Evolutionary conservation across 2,113 vertebrate genomes (phyloP).

Genomic region (Rafetus swinhoei): DNA sequence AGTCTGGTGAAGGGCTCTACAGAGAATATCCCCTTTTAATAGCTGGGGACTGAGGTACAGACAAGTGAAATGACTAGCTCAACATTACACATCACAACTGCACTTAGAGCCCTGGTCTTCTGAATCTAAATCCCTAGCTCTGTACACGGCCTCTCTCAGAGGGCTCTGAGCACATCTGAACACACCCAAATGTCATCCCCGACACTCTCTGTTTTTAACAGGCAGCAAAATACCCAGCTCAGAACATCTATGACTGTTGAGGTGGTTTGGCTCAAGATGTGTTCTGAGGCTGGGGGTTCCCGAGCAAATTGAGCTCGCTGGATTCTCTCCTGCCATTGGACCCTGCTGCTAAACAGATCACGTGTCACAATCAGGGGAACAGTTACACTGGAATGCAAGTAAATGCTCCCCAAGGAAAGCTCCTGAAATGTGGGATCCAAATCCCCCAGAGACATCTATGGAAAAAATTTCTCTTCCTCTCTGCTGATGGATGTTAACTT

Average conservation of each 20-base stretch:
- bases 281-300: background rate
- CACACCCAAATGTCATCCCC: background rate
- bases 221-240: background rate
- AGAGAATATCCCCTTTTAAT: background rate
- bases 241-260: background rate
- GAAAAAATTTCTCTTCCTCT: background rate
- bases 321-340: background rate
- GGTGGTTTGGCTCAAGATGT: background rate
- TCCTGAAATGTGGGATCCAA: background rate
- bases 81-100: background rate
- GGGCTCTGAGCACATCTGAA: background rate
- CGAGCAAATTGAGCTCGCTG: background rate
- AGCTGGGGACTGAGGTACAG: background rate
- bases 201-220: background rate
- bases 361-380: background rate
- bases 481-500: background rate
- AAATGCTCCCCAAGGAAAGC: background rate
- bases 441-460: background rate
- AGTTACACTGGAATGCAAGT: background rate
- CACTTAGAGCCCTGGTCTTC: background rate
- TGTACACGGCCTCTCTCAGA: too few relatives aligned
- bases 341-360: background rate
- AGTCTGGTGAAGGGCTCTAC: background rate
- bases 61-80: background rate
- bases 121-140: background rate